Base-by-base conservation (phyloP, 1,140 invertebrate species). In the Pogonomyrmex californicus region DNA sequence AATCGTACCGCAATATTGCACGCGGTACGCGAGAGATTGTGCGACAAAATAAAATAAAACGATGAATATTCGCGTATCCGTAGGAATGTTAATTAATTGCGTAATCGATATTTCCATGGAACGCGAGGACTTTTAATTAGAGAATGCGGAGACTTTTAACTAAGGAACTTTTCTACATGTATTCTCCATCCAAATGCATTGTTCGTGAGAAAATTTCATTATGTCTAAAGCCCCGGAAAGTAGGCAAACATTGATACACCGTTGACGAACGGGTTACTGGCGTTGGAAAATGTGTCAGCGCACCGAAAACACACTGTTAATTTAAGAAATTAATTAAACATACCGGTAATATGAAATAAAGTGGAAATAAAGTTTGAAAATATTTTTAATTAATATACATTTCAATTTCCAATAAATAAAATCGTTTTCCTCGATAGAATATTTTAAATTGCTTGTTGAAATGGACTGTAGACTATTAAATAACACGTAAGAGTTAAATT, bases 81-180 rank as follows among this genome's bases (percentile, higher is more conserved):
- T 76, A 85, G 71, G 17, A 63, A 85, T 58, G 47, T 70, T 54
- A 82, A 63, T 77, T 86, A 82, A 86, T 86, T 41, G 51, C 30
- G 30, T 23, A 60, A 68, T 83, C 41, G 23, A 77, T 68, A 33
- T 7, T 47, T 44, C n/a, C n/a, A 4, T 47, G 41, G 44, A 68
- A 33, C n/a, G 5, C 5, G 4, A 36, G 33, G 14, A 83, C 2
- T 76, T 75, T 76, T 60, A 23, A 75, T 23, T 62, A 68, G 9
- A 51, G 41, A 68, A 33, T 41, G 5, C 12, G 4, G 14, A 9
- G 14, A 83, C 2, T 75, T 73, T 75, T 78, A 23, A 75, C 36
- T 62, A 66, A 76, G 7, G 5, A 62, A 62, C 51, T 70, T 70
- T 70, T 81, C 49, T 81, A 66, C 81, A 60, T 17, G 30, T 36